Evolutionary conservation across 1,140 invertebrate species (phyloP), one percentile per base, ranked within the genome.

Genomic region (Aphaenogaster ashmeadi): DNA sequence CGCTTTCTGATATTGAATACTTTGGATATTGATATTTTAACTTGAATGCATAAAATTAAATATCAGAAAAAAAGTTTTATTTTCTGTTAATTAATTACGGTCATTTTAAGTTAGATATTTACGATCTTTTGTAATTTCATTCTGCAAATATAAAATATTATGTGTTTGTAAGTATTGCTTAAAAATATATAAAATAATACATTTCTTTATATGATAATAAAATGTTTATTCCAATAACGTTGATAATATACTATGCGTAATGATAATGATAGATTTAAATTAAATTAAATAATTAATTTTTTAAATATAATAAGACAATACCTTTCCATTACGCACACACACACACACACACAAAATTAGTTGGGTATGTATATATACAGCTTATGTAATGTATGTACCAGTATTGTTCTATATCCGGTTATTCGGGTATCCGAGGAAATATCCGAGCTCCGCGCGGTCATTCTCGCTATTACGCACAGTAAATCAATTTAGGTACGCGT

Each of bases 401-500:
- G 66, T 6, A 56, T 74, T 56, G 33, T 74, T 74, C 38, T 27
- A 15, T 47, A 47, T 62, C 21, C 38, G 56, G 5, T 78, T 78
- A 62, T 33, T 78, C 15, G n/a, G 9, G 27, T 78, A 47, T 58
- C 41, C 56, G 77, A 79, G 54, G 38, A 47, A 64, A 15, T 75
- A 44, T 7, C n/a, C n/a, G 38, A 58, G 21, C 18, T 8, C 6
- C 9, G 33, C 38, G n/a, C 21, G 15, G n/a, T 80, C 64, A 52
- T 80, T 80, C 38, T 27, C n/a, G 44, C n/a, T 79, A n/a, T 79
- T 69, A 38, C 47, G 33, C 33, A 67, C 33, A 13, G 15, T 69
- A 52, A 52, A 69, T 80, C n/a, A 80, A 80, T 80, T 67, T 69
- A 79, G 58, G 41, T 58, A n/a, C 33, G 62, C 64, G 78, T 81